Conservation (phyloP, 1,140 invertebrate species). For the Cheumatopsyche charites region DNA sequence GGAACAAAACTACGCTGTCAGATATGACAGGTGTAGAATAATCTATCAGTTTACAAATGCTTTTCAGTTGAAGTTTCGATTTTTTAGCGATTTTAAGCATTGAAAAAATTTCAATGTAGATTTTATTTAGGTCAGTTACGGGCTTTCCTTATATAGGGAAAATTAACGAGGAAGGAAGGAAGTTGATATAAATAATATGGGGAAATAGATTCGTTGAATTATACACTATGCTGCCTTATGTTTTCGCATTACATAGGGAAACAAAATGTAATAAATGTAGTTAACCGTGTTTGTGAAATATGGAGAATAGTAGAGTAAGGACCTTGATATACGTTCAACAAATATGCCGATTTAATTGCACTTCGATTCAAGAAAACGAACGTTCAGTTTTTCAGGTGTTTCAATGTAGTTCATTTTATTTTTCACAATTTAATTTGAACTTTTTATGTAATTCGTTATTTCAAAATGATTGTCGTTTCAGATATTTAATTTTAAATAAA, state of each 20-base stretch:
- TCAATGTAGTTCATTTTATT: constrained; percentile 1
- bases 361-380: background rate
- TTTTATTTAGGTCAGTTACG: too few species aligned
- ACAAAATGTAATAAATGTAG: background rate
- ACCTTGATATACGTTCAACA: constrained; percentile 13
- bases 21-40: background rate
- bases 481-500: too few species aligned
- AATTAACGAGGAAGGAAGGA: too few species aligned
- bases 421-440: background rate
- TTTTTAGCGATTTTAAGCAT: too few species aligned
- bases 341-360: constrained; percentile 18
- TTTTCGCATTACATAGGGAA: background rate
- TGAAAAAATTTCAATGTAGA: too few species aligned
- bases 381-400: background rate
- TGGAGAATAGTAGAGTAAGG: constrained; percentile 3
- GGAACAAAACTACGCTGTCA: background rate
- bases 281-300: background rate
- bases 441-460: too few species aligned
- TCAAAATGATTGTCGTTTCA: too few species aligned
- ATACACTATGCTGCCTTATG: too few species aligned
- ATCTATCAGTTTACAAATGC: background rate
- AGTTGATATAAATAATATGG: too few species aligned
- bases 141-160: too few species aligned
- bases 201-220: too few species aligned
- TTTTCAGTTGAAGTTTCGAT: background rate